A percentile compares a stretch with the other conserved stretches of the same genome.
phyloP scores from a whole-genome alignment of 2,888 invertebrate genomes.

The Hymenopus coronatus region DNA sequence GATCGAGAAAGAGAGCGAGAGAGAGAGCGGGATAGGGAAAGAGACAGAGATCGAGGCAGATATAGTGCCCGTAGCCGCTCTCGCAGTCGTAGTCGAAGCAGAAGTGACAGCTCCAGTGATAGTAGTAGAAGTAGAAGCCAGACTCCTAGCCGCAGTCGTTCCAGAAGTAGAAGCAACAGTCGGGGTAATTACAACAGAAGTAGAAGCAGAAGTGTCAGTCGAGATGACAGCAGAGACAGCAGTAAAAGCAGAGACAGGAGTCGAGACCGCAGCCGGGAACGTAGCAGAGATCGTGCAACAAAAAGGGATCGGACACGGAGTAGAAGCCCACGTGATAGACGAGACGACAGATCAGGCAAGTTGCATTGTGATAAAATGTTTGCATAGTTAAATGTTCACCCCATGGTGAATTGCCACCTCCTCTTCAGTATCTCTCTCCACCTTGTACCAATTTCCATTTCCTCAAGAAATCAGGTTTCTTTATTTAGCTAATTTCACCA shows the following conservation, averaged over 20 bases:
- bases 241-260: conserved; percentile 3
- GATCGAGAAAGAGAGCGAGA: background rate
- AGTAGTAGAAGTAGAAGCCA: background rate
- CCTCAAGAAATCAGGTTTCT: background rate
- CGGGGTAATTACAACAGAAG: background rate
- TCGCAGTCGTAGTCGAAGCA: conserved; percentile 12
- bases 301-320: conserved; percentile 21
- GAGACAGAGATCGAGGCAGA: conserved; percentile 21
- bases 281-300: conserved; percentile 16
- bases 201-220: background rate
- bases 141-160: background rate
- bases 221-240: background rate
- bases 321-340: conserved; percentile 25
- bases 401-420: background rate
- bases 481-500: too few relatives aligned
- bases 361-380: background rate
- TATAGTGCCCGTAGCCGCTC: background rate
- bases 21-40: background rate
- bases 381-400: background rate
- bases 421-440: background rate
- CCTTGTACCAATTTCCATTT: background rate
- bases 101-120: background rate
- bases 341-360: conserved; percentile 31
- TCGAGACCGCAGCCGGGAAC: conserved; percentile 23
- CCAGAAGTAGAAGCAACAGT: background rate